Percentiles rank a stretch among this genome's conserved stretches.
phyloP scores from a whole-genome alignment of 2,797 vertebrate species.

The Pseudomugil gertrudae region DNA sequence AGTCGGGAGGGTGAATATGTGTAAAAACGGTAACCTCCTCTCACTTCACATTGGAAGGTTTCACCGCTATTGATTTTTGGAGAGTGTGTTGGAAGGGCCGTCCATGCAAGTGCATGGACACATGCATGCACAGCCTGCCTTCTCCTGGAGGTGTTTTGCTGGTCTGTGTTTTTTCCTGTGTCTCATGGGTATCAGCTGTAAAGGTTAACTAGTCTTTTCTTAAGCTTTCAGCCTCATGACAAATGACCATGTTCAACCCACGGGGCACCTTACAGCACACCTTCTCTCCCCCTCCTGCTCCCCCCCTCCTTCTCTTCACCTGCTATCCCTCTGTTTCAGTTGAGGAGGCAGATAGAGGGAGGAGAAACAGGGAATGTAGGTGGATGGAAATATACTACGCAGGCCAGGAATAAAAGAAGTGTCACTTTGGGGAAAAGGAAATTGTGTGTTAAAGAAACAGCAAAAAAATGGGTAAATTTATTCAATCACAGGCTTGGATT shows the following conservation, averaged over 20 bases:
- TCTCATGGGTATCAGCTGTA: constrained; percentile 80
- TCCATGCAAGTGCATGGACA: constrained; percentile 15
- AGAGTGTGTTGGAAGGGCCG: constrained; percentile 16
- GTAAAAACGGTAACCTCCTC: constrained; percentile 44
- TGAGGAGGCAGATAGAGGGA: constrained; percentile 48
- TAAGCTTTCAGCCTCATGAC: constrained; percentile 86
- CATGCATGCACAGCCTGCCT: background rate
- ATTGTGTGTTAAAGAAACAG: constrained; percentile 4
- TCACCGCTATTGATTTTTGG: constrained; percentile 61
- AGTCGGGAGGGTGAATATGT: constrained; percentile 10
- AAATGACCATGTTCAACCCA: constrained; percentile 84
- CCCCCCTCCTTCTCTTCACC: constrained; percentile 8
- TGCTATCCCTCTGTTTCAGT: constrained; percentile 44
- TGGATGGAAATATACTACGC: constrained; percentile 17
- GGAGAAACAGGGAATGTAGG: constrained; percentile 46
- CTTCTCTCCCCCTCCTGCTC: constrained; percentile 50
- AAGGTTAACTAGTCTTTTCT: constrained; percentile 89
- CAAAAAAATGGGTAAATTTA: background rate
- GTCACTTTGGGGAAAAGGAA: constrained; percentile 18
- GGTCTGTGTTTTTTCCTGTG: constrained; percentile 60
- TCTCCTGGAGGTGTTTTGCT: constrained; percentile 74
- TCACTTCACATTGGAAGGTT: constrained; percentile 33
- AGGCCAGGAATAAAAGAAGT: constrained; percentile 26
- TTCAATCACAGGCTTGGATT: constrained; percentile 17
- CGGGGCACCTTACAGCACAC: constrained; percentile 74